These are phyloP conservation scores for Patella pellucida DNA, from an alignment of 2,888 invertebrate genomes.

Conservation along the genomic window DNA sequence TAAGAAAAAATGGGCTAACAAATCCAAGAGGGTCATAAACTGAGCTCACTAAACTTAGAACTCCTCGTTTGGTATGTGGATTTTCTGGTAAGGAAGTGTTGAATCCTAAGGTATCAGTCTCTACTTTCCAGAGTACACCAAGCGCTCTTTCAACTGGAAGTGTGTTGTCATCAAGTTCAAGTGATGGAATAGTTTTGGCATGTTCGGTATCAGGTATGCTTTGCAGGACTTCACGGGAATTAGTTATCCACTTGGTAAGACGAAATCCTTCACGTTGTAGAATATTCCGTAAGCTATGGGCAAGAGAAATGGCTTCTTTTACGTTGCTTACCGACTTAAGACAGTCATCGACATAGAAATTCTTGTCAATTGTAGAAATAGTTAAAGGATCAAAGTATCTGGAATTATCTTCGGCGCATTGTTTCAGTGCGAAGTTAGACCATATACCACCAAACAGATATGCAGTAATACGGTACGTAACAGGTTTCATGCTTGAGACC, in stretches of 20 bases:
- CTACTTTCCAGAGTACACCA: conserved; percentile 30
- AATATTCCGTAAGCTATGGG: not conserved
- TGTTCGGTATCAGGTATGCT: conserved; percentile 31
- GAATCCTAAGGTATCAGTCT: conserved; percentile 27
- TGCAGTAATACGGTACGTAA: conserved; percentile 20
- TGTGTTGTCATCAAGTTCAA: not conserved
- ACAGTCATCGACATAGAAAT: conserved; percentile 32
- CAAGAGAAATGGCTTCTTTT: not conserved
- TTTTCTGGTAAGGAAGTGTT: not conserved
- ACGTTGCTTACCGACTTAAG: conserved; percentile 15
- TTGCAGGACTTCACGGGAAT: conserved; percentile 31
- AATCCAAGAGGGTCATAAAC: conserved; percentile 19
- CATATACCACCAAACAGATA: conserved; percentile 19
- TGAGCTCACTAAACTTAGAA: not conserved
- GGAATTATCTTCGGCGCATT: not conserved
- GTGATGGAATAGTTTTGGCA: conserved; percentile 16
- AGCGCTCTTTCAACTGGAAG: conserved; percentile 32
- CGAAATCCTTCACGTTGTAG: conserved; percentile 27
- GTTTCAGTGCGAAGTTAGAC: conserved; percentile 18
- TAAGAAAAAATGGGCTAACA: conserved; percentile 10
- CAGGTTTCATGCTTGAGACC: conserved; percentile 21
- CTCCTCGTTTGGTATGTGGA: not conserved
- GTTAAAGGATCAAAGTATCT: not conserved
- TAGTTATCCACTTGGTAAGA: conserved; percentile 35
- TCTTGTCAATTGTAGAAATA: conserved; percentile 13